Evolutionary conservation across 1,140 invertebrate species (phyloP), one percentile per base, ranked within the genome.

Genomic region (Drosophila dunni): DNA sequence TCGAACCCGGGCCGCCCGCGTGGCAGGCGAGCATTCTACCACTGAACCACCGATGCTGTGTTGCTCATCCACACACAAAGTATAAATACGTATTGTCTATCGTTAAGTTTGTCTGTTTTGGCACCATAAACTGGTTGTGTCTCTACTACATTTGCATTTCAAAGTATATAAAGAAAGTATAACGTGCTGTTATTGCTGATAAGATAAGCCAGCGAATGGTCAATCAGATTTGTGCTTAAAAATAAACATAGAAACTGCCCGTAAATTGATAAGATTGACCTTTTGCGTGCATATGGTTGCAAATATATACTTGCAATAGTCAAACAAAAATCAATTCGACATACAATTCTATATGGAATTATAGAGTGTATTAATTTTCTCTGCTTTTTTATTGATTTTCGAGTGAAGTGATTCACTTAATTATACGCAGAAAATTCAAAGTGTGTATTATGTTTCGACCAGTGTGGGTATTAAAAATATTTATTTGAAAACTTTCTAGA

Each of bases 1-100:
- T 96, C 95, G 95, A 96, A 96, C 95, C 95, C 95, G 95, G 95
- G 95, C 94, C 95, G 94, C 95, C 95, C 70, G 70, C 63, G 70
- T 73, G 69, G 70, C 70, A 73, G 70, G 70, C 70, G 70, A 72
- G 69, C 70, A 73, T 73, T 73, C 70, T 73, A 73, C 63, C 70
- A 73, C 63, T 73, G 70, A 73, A 73, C 70, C 70, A 73, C 70
- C 63, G 70, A 73, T 73, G 70, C 70, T 38, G 8, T 13, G 10
- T 33, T 13, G 9, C 1, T 5, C 0, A 7, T 6, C 1, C 0
- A 0, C 29, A 40, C 6, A 8, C n/a, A 20, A 40, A 24, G 34
- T 34, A 40, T 20, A 20, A 56, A 56, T 65, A 66, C 10, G 34
- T 54, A 51, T 54, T 20, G 10, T 3, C 51, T 38, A 53, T 40